Base-by-base conservation (phyloP, 2,797 vertebrate species). In the Fistularia tabacaria region DNA sequence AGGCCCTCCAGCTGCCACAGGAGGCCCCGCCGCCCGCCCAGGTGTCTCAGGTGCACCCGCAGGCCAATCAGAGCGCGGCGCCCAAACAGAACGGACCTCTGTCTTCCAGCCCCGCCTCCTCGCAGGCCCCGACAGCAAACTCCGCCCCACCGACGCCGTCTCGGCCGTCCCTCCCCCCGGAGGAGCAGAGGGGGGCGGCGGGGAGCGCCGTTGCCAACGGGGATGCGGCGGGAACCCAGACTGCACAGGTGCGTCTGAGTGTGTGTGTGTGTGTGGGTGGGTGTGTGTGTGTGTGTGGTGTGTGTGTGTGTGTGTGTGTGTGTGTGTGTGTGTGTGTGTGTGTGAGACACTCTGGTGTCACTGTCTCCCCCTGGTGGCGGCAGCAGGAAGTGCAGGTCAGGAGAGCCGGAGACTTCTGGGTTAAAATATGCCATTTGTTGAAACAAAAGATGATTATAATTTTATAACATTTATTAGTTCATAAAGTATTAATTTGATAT, bases 1-100 rank as follows among this genome's bases (percentile, higher is more conserved):
- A 88, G 68, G 48, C 91, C 0, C 78, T 79, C 0, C 82, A 81
- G 52, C 71, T 82, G 0, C 75, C 75, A 1, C 79, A 82, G 36
- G 85, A 87, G 63, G 73, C 63, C 0, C 70, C 76, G 3, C 71
- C 81, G 0, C 8, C 74, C 64, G 64, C 82, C 14, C 84, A 82
- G 59, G 76, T 86, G 13, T 84, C 87, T 41, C 84, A 83, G 43
- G 80, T 85, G 58, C 83, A 79, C 7, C 84, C 81, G 0, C 84
- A 81, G 62, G 64, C 77, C 73, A 84, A 80, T 73, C 85, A 76
- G 3, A 80, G 58, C 67, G 69, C 77, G 0, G 71, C 49, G 15
- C 80, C 67, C 53, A 56, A 39, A 58, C 80, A 67, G 57, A 85
- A 82, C 0, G 67, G 77, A 51, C 8, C 51, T 4, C 11, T 78